Evolutionary conservation across 2,888 invertebrate genomes (phyloP).

Genomic region (Hypomecis atomaria): DNA sequence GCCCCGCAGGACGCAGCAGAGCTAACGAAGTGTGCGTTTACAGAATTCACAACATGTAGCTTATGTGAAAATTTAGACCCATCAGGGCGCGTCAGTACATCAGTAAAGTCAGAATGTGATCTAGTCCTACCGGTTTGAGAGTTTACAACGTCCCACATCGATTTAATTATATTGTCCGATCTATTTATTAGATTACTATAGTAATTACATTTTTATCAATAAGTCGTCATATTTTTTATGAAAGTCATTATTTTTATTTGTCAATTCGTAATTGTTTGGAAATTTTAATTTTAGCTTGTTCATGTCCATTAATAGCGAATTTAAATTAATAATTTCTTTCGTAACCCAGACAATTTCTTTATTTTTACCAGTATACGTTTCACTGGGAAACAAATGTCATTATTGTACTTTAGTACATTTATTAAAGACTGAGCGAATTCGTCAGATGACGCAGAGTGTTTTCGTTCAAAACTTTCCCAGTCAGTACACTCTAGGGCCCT

Average conservation of each 20-base stretch:
- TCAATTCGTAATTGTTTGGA: background rate
- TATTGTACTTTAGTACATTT: background rate
- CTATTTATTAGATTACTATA: background rate
- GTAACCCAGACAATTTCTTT: background rate
- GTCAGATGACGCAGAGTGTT: background rate
- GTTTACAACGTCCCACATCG: background rate
- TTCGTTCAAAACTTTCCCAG: background rate
- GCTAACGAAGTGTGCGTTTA: constrained; percentile 15
- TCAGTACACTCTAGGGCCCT: background rate
- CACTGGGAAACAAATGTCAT: background rate
- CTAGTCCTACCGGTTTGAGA: background rate
- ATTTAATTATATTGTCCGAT: background rate
- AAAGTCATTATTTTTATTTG: background rate
- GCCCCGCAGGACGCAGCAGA: constrained; percentile 11
- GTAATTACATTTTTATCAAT: background rate
- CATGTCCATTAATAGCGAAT: background rate
- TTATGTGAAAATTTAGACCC: constrained; percentile 6
- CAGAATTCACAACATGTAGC: constrained; percentile 1
- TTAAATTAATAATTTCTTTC: background rate
- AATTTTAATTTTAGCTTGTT: background rate
- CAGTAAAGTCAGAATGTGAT: background rate
- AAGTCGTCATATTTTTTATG: background rate
- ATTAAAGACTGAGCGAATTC: background rate
- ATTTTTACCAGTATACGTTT: background rate
- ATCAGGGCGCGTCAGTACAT: background rate